Conservation (phyloP, 2,797 vertebrate genomes). For the Poeciliopsis gracilis region DNA sequence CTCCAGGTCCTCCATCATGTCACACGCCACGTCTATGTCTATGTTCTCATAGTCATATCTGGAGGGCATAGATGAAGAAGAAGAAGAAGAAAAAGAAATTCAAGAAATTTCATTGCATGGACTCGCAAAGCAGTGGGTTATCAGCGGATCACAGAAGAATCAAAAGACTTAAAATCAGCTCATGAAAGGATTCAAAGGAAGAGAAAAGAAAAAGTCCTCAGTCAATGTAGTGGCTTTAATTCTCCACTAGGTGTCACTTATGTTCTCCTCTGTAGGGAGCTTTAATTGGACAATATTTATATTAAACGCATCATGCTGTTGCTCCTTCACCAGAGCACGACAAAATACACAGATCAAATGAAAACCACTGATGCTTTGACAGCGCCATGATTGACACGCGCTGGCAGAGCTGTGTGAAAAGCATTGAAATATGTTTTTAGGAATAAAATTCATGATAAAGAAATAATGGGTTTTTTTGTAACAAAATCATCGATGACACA, state of each 20-base stretch:
- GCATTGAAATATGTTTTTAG: background rate
- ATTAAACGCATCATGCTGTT: background rate
- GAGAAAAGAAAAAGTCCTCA: background rate
- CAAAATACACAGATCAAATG: background rate
- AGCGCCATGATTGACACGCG: background rate
- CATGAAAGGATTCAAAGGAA: background rate
- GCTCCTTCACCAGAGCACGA: background rate
- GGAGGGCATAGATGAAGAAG: slow-evolving; percentile 2
- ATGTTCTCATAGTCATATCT: slow-evolving; percentile 97
- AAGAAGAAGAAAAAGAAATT: background rate
- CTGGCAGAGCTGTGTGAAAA: background rate
- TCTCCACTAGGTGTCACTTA: background rate
- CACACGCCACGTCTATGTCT: slow-evolving; percentile 89
- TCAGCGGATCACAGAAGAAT: background rate
- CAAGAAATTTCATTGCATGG: background rate
- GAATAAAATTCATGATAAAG: background rate
- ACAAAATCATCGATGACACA: background rate
- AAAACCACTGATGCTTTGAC: background rate
- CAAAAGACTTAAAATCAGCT: background rate
- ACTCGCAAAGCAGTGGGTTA: background rate
- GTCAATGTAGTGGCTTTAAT: background rate
- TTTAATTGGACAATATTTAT: background rate
- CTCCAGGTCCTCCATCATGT: slow-evolving; percentile 97
- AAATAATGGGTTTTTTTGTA: background rate
- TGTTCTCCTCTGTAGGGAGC: background rate